Evolutionary conservation across 2,113 vertebrate genomes (phyloP).

Genomic region (Colius striatus): DNA sequence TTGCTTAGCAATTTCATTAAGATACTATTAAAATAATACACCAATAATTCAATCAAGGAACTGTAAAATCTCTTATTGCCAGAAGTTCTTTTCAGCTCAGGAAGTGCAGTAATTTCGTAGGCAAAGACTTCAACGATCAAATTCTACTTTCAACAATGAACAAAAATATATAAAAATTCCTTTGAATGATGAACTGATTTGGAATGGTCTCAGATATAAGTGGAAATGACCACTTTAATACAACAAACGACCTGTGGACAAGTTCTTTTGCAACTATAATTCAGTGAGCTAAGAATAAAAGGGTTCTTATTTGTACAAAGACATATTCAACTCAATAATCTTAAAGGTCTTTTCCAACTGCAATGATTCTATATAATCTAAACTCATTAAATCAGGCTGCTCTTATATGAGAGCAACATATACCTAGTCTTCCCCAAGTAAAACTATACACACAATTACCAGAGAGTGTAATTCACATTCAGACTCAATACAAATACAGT

Average conservation of each 20-base stretch:
- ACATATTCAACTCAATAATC: rapidly evolving
- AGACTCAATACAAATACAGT: neutral
- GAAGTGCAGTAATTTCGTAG: constrained; percentile 19
- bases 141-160: neutral
- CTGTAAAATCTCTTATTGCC: neutral
- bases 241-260: neutral
- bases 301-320: neutral
- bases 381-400: neutral
- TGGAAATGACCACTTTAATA: neutral
- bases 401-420: neutral
- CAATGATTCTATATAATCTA: neutral
- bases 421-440: neutral
- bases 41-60: constrained; percentile 32
- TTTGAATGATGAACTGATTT: neutral
- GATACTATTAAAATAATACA: constrained; percentile 49
- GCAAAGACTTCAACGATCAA: neutral
- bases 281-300: neutral
- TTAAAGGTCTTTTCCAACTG: too few species aligned
- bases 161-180: neutral
- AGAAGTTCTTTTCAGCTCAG: constrained; percentile 27
- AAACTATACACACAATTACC: neutral
- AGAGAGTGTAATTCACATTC: neutral
- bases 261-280: neutral
- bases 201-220: neutral
- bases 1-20: constrained; percentile 52